Evolutionary conservation across 2,888 invertebrate species (phyloP).

Genomic region (Thecophora atra): DNA sequence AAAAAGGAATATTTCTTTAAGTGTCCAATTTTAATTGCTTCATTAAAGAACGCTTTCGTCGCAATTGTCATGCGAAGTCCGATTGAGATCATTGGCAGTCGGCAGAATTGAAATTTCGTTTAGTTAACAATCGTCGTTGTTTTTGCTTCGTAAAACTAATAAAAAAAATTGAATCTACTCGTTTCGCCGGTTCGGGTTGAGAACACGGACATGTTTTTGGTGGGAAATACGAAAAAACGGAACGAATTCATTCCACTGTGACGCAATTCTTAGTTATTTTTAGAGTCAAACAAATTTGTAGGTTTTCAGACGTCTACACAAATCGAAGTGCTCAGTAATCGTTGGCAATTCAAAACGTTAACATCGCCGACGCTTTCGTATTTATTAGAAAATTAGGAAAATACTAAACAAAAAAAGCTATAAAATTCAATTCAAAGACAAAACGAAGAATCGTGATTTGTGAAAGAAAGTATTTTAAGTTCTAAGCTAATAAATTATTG

Average conservation of each 20-base stretch:
- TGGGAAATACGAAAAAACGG: neutral
- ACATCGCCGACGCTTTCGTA: conserved; percentile 14
- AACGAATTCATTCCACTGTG: conserved; percentile 38
- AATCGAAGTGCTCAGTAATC: conserved; percentile 40
- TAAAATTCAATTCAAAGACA: too few species aligned
- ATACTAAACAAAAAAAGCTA: too few species aligned
- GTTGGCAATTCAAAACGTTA: conserved; percentile 35
- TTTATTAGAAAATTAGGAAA: neutral
- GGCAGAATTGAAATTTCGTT: too few species aligned
- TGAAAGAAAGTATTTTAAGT: neutral
- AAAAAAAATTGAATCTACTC: too few species aligned
- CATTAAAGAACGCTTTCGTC: too few species aligned
- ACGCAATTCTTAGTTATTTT: conserved; percentile 42
- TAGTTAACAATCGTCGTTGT: too few species aligned
- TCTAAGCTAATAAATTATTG: neutral
- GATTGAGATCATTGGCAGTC: too few species aligned
- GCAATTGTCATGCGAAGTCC: too few species aligned
- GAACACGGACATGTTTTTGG: neutral
- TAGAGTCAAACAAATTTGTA: conserved; percentile 28
- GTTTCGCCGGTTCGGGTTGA: too few species aligned
- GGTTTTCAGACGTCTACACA: conserved; percentile 41
- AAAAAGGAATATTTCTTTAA: too few species aligned
- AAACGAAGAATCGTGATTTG: neutral
- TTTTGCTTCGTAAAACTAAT: too few species aligned
- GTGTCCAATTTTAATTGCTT: too few species aligned